Conservation (phyloP, 2,113 vertebrate species). For the Oncorhynchus gorbuscha region DNA sequence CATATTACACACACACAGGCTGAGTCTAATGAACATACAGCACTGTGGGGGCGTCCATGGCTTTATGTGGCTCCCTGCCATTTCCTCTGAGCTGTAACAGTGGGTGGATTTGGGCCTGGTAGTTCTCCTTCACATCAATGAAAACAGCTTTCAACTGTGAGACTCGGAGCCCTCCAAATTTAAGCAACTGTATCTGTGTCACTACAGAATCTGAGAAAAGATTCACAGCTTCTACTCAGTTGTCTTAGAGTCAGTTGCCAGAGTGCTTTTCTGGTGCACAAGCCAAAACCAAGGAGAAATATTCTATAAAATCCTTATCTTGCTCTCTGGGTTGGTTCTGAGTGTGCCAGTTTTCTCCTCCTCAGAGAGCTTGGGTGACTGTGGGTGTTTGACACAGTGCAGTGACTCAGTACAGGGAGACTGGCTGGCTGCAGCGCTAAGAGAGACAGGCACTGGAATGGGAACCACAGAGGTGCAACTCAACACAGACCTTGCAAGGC, state of each 20-base stretch:
- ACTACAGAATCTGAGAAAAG: neutral
- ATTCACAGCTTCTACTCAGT: neutral
- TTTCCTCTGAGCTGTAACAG: constrained; percentile 41
- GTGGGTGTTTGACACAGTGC: constrained; percentile 14
- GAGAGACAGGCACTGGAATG: constrained; percentile 7
- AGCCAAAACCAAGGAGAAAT: too few species aligned
- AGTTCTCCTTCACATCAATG: constrained; percentile 48
- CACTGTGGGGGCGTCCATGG: constrained; percentile 41
- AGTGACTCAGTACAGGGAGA: neutral
- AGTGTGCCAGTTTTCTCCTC: neutral
- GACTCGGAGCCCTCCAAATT: neutral
- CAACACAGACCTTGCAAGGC: neutral
- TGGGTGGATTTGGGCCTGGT: constrained; percentile 47
- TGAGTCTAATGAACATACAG: constrained; percentile 44
- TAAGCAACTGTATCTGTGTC: neutral
- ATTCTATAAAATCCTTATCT: neutral
- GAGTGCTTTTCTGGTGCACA: too few species aligned
- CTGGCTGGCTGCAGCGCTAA: constrained; percentile 10
- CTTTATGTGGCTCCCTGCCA: constrained; percentile 50
- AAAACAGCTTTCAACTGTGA: constrained; percentile 18
- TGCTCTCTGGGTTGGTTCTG: neutral
- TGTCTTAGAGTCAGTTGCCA: neutral
- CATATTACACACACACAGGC: constrained; percentile 15
- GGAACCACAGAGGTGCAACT: neutral
- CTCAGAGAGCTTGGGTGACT: constrained; percentile 7